phyloP scores from a whole-genome alignment of 2,888 invertebrate genomes.

The Pardosa pseudoannulata region DNA sequence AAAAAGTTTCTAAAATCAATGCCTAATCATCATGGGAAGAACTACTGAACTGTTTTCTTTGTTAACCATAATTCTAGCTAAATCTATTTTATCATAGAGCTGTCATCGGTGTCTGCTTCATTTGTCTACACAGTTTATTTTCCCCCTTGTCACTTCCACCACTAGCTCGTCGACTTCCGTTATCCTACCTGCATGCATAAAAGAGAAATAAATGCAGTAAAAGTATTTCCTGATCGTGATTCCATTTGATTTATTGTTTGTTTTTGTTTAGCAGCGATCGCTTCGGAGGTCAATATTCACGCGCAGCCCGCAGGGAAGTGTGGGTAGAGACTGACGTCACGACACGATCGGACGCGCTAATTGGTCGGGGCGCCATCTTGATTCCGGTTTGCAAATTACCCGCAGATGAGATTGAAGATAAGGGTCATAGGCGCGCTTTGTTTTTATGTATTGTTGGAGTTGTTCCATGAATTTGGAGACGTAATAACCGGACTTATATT shows the following conservation, averaged over 20 bases:
- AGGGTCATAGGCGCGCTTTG: no score
- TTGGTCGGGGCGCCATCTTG: conserved; percentile 22
- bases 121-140: neutral
- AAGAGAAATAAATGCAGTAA: neutral
- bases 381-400: conserved; percentile 14
- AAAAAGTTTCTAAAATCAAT: no score
- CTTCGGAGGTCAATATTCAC: conserved; percentile 26
- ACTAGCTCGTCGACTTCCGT: neutral
- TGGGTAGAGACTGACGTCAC: conserved; percentile 22
- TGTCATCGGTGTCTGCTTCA: neutral
- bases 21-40: no score
- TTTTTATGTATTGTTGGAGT: no score
- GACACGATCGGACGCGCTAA: conserved; percentile 22
- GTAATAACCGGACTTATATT: no score
- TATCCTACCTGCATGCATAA: conserved; percentile 4
- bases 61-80: no score
- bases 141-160: neutral
- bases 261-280: neutral
- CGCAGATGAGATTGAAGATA: neutral
- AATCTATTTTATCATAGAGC: neutral
- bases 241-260: conserved; percentile 11
- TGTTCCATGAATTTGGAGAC: no score
- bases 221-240: conserved; percentile 19
- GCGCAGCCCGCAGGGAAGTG: conserved; percentile 41
- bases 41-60: no score